A percentile compares a stretch with the other conserved stretches of the same genome.
Conservation (phyloP, 2,797 vertebrate genomes). For the Staurois parvus region DNA sequence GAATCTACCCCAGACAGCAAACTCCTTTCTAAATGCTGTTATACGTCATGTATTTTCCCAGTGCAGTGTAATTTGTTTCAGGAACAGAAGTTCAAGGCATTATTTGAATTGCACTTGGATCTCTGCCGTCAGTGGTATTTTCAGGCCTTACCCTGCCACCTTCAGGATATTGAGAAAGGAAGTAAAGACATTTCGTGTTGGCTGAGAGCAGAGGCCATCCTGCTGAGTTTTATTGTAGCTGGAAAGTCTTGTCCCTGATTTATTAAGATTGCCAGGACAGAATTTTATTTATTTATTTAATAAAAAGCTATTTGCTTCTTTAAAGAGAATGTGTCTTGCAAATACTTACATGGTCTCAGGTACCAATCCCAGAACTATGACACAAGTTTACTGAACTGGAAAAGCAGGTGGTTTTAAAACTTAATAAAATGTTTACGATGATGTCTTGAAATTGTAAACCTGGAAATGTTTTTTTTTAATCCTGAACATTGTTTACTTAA, state of each 20-base stretch:
- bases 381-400: no score
- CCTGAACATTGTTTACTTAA: no score
- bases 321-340: no score
- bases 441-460: no score
- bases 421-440: no score
- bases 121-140: slow-evolving; percentile 31
- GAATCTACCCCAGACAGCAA: background rate
- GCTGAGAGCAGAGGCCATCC: background rate
- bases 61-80: slow-evolving; percentile 24
- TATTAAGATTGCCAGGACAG: background rate
- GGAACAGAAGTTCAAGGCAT: slow-evolving; percentile 5
- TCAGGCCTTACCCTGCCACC: slow-evolving; percentile 61
- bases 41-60: slow-evolving; percentile 24
- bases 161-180: slow-evolving; percentile 47
- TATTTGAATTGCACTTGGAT: slow-evolving; percentile 1
- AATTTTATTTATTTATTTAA: background rate
- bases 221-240: background rate
- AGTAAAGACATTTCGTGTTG: slow-evolving; percentile 11
- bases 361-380: no score
- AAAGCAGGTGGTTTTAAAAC: no score
- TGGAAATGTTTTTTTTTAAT: no score
- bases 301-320: no score
- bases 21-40: background rate
- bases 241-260: background rate
- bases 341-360: no score